Percentiles rank a stretch among this genome's conserved stretches.
Evolutionary conservation across 2,888 invertebrate species (phyloP).

Genomic region (Ceratothoa steindachneri): DNA sequence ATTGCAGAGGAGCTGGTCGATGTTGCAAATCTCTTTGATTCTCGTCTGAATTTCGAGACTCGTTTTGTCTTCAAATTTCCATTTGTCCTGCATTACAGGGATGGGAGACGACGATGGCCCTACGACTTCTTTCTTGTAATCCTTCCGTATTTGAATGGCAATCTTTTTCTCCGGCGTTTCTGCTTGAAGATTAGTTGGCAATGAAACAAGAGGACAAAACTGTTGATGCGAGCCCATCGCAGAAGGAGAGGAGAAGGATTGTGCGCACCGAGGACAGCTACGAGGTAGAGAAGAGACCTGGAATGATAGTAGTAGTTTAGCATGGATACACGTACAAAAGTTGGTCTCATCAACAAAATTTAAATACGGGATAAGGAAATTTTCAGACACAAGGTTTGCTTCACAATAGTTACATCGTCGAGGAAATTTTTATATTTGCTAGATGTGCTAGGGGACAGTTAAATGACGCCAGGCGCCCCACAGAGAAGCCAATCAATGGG

Average conservation of each 20-base stretch:
- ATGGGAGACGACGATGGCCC: neutral
- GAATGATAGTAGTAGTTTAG: too few species aligned
- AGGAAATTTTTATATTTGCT: too few species aligned
- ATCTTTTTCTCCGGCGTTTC: slow-evolving; percentile 38
- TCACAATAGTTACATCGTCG: too few species aligned
- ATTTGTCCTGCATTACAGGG: neutral
- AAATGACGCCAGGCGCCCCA: too few species aligned
- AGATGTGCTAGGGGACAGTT: too few species aligned
- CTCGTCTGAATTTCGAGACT: neutral
- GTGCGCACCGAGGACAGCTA: neutral
- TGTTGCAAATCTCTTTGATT: neutral
- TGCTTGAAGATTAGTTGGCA: slow-evolving; percentile 4
- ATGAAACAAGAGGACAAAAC: neutral
- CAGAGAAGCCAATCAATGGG: too few species aligned
- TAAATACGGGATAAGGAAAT: too few species aligned
- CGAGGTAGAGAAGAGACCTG: neutral
- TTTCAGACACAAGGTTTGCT: too few species aligned
- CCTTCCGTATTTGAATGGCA: slow-evolving; percentile 34
- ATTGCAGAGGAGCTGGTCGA: slow-evolving; percentile 17
- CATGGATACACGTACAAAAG: too few species aligned
- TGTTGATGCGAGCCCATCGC: neutral
- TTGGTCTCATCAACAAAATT: too few species aligned
- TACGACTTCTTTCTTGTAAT: slow-evolving; percentile 24
- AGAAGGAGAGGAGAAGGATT: neutral
- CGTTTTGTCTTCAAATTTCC: neutral